Percentiles rank a stretch among this genome's conserved stretches.
These are phyloP conservation scores for Halisarca cf. caerulea DNA, from an alignment of 37 sponge, comb jelly and placozoan species.

Conservation along the genomic window DNA sequence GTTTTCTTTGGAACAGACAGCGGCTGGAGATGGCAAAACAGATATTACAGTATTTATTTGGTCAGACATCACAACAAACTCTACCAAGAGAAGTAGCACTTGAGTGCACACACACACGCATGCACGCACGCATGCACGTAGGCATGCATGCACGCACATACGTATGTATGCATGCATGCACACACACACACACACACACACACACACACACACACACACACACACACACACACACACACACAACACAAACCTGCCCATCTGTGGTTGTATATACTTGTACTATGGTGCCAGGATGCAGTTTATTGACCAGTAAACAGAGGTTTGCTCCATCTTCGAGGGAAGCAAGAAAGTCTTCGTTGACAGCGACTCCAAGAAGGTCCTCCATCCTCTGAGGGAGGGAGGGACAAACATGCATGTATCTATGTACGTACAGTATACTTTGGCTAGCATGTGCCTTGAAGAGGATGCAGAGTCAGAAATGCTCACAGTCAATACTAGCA, in stretches of 20 bases:
- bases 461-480: too few relatives aligned
- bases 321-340: conserved; percentile 65
- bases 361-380: conserved; percentile 35
- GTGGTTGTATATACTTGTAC: conserved; percentile 37
- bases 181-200: neutral
- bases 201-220: neutral
- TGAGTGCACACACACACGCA: neutral
- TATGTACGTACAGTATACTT: too few relatives aligned
- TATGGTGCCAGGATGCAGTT: conserved; percentile 64
- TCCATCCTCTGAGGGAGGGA: conserved; percentile 48
- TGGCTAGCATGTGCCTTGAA: too few relatives aligned
- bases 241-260: conserved; percentile 28
- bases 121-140: neutral
- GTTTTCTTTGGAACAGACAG: conserved; percentile 54
- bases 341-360: conserved; percentile 64
- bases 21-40: conserved; percentile 21
- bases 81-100: too few relatives aligned
- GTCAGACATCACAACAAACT: too few relatives aligned
- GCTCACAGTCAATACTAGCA: too few relatives aligned
- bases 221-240: neutral
- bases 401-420: too few relatives aligned
- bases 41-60: too few relatives aligned
- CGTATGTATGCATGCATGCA: neutral
- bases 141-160: neutral
- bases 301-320: conserved; percentile 73